Conservation (phyloP, 2,888 invertebrate genomes). For the Rotaria magnacalcarata region DNA sequence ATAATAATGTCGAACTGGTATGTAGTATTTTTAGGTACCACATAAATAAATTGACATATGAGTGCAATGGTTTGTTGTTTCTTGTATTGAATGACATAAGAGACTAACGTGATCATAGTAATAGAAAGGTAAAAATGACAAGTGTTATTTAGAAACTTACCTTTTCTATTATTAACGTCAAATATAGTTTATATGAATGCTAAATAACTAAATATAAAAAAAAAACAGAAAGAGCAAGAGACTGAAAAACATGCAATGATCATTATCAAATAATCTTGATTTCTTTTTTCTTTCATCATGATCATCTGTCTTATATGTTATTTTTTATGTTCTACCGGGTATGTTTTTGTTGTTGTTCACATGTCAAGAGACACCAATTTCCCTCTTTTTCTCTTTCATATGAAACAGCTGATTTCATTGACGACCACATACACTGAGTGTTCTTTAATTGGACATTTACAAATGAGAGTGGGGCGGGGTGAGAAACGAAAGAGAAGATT, state of each 20-base stretch:
- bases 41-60: neutral
- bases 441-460: constrained; percentile 37
- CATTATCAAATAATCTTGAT: neutral
- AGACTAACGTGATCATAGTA: too few relatives aligned
- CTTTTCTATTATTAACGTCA: neutral
- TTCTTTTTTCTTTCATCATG: neutral
- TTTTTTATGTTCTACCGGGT: neutral
- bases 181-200: neutral
- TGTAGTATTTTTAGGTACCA: neutral
- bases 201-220: neutral
- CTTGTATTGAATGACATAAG: too few relatives aligned
- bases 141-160: neutral
- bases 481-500: constrained; percentile 21
- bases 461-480: neutral
- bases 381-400: neutral
- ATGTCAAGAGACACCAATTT: constrained; percentile 19
- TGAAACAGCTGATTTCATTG: constrained; percentile 21
- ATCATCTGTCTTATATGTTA: constrained; percentile 8
- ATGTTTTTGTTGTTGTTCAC: neutral
- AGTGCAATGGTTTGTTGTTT: too few relatives aligned
- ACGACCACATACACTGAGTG: neutral
- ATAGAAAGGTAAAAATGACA: neutral
- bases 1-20: neutral
- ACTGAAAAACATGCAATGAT: neutral
- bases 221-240: neutral